These are phyloP conservation scores for Syngnathus scovelli DNA, from an alignment of 2,113 vertebrate genomes.

Conservation along the genomic window DNA sequence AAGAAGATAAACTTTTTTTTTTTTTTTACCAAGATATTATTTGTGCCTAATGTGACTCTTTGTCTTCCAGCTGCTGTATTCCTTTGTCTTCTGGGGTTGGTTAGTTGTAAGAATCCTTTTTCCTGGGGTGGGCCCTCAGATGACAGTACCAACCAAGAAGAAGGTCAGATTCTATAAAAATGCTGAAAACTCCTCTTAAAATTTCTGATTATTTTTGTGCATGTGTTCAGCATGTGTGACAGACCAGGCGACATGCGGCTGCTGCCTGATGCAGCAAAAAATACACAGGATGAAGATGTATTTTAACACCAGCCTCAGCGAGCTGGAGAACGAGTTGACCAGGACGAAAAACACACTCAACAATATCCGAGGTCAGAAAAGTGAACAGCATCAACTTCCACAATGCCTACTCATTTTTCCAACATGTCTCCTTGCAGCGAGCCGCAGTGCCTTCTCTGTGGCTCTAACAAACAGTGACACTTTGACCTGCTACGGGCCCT, in stretches of 20 bases:
- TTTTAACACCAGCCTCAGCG: constrained; percentile 55
- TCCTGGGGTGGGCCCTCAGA: constrained; percentile 6
- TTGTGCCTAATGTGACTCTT: not conserved
- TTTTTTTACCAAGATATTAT: too few relatives aligned
- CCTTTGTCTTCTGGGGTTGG: constrained; percentile 33
- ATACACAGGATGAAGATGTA: constrained; percentile 47
- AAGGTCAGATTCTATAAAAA: constrained; percentile 17
- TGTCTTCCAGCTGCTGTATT: constrained; percentile 23
- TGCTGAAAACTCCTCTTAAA: not conserved
- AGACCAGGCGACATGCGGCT: constrained; percentile 58
- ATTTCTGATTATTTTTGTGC: not conserved
- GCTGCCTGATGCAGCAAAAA: constrained; percentile 68
- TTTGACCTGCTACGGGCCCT: constrained; percentile 26
- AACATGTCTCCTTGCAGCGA: constrained; percentile 39
- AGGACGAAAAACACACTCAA: constrained; percentile 38
- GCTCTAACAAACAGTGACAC: constrained; percentile 29
- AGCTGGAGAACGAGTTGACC: constrained; percentile 38
- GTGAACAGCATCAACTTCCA: not conserved
- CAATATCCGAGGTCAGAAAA: constrained; percentile 53
- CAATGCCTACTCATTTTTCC: not conserved
- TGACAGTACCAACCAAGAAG: not conserved
- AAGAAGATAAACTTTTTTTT: not conserved
- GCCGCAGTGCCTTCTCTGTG: constrained; percentile 68
- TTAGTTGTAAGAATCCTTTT: not conserved
- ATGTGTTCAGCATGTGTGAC: constrained; percentile 52